Base-by-base conservation (phyloP, 2,888 invertebrate species). In the Habroteleia sp. region DNA sequence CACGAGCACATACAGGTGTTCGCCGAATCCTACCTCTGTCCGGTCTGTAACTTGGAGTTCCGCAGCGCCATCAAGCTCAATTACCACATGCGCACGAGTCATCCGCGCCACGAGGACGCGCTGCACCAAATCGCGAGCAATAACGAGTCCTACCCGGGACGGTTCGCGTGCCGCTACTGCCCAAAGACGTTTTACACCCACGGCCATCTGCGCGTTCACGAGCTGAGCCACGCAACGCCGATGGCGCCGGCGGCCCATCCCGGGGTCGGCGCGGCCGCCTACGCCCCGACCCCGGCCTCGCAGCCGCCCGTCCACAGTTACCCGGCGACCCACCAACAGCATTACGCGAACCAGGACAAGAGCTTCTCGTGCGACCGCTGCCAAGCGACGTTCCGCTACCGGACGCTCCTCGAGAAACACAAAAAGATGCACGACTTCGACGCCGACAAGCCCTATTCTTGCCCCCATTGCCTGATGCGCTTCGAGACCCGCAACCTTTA, bases 401-500 rank as follows among this genome's bases (percentile, higher is more conserved):
- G 88, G 3, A 88, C 89, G 8, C 81, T 88, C 0, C 81, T 89
- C 11, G 89, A 89, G 54, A 86, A 88, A 17, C 89, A 89, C 77
- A 84, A 82, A 58, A 86, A 84, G 65, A 85, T 87, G 77, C 89
- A 89, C 79, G 86, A 86, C 14, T 78, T 81, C 29, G 83, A 83
- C 23, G 82, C 82, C 50, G 88, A 87, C 31, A 88, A 88, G 46
- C 88, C 88, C 0, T 89, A 86, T 52, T 87, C 88, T 0, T 89
- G 89, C 37, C 81, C 88, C 0, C 84, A 85, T 10, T 89, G 89
- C 35, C 76, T 85, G n/a, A 85, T 88, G 87, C 82, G 88, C 3
- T 89, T 89, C 73, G 89, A 88, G 68, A 88, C 89, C 0, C 79
- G 89, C 7, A 89, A 88, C 42, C 76, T 85, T 31, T 89, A 89